These are phyloP conservation scores for Illadopsis cleaveri DNA, from an alignment of 2,113 vertebrate species.

Conservation along the genomic window DNA sequence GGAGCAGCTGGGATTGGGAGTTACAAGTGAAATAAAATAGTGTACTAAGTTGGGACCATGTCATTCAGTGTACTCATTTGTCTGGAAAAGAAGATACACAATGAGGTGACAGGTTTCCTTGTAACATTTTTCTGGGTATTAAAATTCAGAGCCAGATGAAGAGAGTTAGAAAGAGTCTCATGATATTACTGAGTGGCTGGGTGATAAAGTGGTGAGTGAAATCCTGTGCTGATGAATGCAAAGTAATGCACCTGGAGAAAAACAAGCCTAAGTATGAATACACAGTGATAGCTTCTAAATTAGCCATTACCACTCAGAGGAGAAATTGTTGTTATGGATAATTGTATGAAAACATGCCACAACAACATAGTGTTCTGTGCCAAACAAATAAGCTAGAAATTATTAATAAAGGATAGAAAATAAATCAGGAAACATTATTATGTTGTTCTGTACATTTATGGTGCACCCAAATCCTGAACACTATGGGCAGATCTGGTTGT, in stretches of 20 bases:
- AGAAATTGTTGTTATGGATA: slow-evolving; percentile 2
- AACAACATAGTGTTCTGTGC: not conserved
- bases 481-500: not conserved
- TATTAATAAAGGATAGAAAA: not conserved
- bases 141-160: slow-evolving; percentile 31
- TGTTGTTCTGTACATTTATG: not conserved
- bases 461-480: not conserved
- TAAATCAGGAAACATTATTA: not conserved
- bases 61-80: not conserved
- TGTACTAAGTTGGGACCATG: not conserved
- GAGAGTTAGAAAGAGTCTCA: not conserved
- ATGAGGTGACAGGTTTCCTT: not conserved
- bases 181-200: not conserved
- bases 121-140: not conserved
- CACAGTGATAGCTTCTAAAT: slow-evolving; percentile 24
- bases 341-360: not conserved
- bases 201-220: slow-evolving; percentile 19
- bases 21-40: not conserved
- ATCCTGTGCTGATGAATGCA: not conserved
- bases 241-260: slow-evolving; percentile 28
- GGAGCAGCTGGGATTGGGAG: not conserved
- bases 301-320: slow-evolving; percentile 6
- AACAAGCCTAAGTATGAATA: not conserved
- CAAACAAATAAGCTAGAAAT: not conserved
- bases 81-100: not conserved